Base-by-base conservation (phyloP, 1,140 invertebrate species). In the Bradysia coprophila region DNA sequence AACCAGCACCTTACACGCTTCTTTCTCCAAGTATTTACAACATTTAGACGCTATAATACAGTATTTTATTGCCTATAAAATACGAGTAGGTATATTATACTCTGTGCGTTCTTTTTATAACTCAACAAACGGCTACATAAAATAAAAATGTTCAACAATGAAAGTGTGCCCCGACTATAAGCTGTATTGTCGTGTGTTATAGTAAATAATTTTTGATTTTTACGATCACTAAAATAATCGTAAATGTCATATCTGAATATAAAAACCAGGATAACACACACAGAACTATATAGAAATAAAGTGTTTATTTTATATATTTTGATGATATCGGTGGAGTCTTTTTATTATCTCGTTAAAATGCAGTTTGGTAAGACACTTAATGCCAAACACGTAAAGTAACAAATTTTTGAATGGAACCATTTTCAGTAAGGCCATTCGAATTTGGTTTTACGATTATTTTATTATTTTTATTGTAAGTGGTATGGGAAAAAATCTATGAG, bases 201-300 rank as follows among this genome's bases (percentile, higher is more conserved):
- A 39, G 21, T 22, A 22, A 39, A 39, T 39, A 21, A 39, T 22
- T 22, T 39, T 39, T 39, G 38, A 39, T 22, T 39, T 39, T 39
- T 39, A 39, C 21, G 38, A 39, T 39, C 21, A 39, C 13, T 39
- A 39, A 39, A 39, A 39, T 39, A 39, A 21, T 39, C 38, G 38
- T 39, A 39, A 39, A 39, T 39, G 38, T 23, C 38, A 39, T 39
- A 39, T 18, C 24, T 13, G 24, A 6, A 28, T 28, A 28, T 28
- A 8, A 28, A 28, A n/a, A n/a, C n/a, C n/a, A n/a, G n/a, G n/a
- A n/a, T n/a, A n/a, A n/a, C n/a, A n/a, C n/a, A n/a, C n/a, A n/a
- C n/a, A n/a, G n/a, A n/a, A n/a, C n/a, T n/a, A n/a, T n/a, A n/a
- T n/a, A n/a, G n/a, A n/a, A n/a, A n/a, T n/a, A n/a, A n/a, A n/a